Evolutionary conservation across 2,888 invertebrate species (phyloP), one percentile per base, ranked within the genome.

Genomic region (Acanthosepion lycidas): DNA sequence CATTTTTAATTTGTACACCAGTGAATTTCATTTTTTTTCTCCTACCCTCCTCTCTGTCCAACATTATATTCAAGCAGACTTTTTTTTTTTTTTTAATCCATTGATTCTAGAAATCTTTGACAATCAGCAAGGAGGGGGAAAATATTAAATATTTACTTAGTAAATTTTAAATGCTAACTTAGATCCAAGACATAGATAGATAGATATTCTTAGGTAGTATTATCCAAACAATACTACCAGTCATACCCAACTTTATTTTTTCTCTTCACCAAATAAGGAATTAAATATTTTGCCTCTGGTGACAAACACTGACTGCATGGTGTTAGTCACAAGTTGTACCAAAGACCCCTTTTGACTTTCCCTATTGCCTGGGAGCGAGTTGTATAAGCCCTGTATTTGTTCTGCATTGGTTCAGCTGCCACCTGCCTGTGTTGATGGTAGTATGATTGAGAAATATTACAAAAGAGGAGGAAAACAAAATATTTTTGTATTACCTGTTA

Each of bases 321-420:
- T 78, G n/a, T 78, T 9, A 78, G 33, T 78, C 28, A 64, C 64
- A 78, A 78, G 9, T 28, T 78, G 28, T 78, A 78, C 78, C 78
- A 78, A 78, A 78, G 78, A 78, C 78, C 78, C 42, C 78, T 78
- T 59, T 18, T 59, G 20, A 4, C 59, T 59, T 59, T 59, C 23
- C 23, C 59, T 23, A 59, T 59, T 59, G 59, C 59, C 59, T 59
- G 23, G 59, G 59, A 15, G 59, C 1, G 59, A 59, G 59, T 59
- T 59, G 59, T 59, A 23, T 59, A 59, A 23, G 59, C 59, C 59
- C 59, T 59, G 59, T 18, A 59, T n/a, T n/a, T n/a, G 9, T n/a
- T n/a, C n/a, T 78, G 78, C 78, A 78, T 78, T 78, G 78, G 78
- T 78, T 78, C n/a, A 33, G 78, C 78, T 78, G 78, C 78, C 78